Conservation (phyloP, 2,888 invertebrate species). For the Seira sanloemensis region DNA sequence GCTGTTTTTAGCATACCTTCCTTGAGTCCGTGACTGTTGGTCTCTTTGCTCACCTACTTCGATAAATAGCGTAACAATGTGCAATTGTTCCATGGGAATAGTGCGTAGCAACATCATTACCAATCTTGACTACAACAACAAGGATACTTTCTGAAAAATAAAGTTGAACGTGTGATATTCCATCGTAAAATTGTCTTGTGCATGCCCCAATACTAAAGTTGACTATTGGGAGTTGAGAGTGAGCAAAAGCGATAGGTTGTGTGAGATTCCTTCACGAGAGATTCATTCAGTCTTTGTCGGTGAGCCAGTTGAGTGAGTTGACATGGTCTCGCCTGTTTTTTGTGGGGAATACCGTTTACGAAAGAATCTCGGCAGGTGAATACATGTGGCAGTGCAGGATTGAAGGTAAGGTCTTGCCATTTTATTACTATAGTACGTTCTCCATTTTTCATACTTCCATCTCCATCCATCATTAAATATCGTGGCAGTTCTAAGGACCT, state of each 20-base stretch:
- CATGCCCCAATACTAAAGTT: conserved; percentile 6
- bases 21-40: too few relatives aligned
- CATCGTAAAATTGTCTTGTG: neutral
- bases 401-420: too few relatives aligned
- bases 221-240: too few relatives aligned
- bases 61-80: neutral
- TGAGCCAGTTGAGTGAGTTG: conserved; percentile 52
- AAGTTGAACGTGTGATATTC: conserved; percentile 7
- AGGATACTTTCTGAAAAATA: neutral
- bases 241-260: conserved; percentile 18
- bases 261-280: conserved; percentile 27
- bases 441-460: too few relatives aligned
- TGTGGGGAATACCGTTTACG: conserved; percentile 12
- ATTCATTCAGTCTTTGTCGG: conserved; percentile 56
- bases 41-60: neutral
- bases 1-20: too few relatives aligned
- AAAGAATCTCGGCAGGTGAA: conserved; percentile 4
- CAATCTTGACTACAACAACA: conserved; percentile 12
- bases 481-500: too few relatives aligned
- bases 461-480: too few relatives aligned
- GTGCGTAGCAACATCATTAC: neutral
- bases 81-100: neutral
- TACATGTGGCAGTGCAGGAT: too few relatives aligned
- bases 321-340: conserved; percentile 33
- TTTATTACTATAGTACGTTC: too few relatives aligned